A percentile compares a stretch with the other conserved stretches of the same genome.
These are phyloP conservation scores for Zelostemma sp. DNA, from an alignment of 1,140 invertebrate genomes.

Conservation along the genomic window DNA sequence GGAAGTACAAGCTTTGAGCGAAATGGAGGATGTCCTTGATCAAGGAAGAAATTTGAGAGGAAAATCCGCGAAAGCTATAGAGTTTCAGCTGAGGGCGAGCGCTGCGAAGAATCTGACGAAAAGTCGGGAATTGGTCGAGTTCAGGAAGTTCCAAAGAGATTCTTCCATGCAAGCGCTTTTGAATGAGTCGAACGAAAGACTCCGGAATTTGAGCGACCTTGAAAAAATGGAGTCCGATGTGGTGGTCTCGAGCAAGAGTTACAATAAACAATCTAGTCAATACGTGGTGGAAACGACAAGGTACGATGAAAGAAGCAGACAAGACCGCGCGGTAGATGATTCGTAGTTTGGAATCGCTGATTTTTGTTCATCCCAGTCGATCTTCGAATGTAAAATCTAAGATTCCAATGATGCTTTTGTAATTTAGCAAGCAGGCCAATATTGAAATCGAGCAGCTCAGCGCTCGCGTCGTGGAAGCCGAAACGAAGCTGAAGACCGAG, in stretches of 20 bases:
- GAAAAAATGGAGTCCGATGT: conserved; percentile 72
- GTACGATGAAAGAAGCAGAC: neutral
- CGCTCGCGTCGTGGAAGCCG: conserved; percentile 94
- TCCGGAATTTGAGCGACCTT: conserved; percentile 64
- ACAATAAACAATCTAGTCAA: conserved; percentile 73
- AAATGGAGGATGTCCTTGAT: conserved; percentile 65
- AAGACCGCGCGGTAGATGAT: neutral
- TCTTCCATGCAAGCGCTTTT: conserved; percentile 47
- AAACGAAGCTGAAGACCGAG: conserved; percentile 95
- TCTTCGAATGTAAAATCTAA: neutral
- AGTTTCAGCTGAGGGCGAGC: conserved; percentile 74
- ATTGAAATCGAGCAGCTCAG: conserved; percentile 97
- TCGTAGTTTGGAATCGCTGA: neutral
- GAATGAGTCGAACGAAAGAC: conserved; percentile 62
- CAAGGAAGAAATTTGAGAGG: conserved; percentile 73
- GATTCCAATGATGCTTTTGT: neutral
- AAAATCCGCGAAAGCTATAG: conserved; percentile 81
- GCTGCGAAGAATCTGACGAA: conserved; percentile 64
- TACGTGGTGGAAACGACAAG: conserved; percentile 69
- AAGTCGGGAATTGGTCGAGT: conserved; percentile 62
- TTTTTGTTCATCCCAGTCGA: neutral
- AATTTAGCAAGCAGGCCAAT: conserved; percentile 90
- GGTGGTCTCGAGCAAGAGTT: conserved; percentile 71
- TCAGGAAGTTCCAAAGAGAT: conserved; percentile 62
- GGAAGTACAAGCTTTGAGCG: conserved; percentile 69